Conservation (phyloP, 2,113 vertebrate species). For the Choloepus hoffmanni region DNA sequence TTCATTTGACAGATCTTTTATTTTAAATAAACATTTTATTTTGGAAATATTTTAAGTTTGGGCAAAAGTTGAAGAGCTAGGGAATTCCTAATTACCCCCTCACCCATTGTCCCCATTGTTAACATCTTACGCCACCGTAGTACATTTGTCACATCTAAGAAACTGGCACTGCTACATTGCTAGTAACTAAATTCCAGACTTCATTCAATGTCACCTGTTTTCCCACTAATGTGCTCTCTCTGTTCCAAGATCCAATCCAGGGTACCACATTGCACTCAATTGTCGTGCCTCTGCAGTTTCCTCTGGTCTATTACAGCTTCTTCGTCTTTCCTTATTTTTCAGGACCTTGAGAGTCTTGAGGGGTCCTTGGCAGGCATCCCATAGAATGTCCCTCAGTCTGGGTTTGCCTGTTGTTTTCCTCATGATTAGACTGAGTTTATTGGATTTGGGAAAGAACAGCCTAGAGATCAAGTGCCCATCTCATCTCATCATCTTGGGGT, state of each 20-base stretch:
- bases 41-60: background rate
- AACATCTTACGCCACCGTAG: background rate
- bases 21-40: background rate
- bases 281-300: background rate
- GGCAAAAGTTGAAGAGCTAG: background rate
- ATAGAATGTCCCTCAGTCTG: background rate
- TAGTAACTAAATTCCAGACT: background rate
- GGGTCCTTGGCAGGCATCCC: background rate
- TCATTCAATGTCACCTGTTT: background rate
- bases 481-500: background rate
- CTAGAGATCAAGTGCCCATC: background rate
- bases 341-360: background rate
- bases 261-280: rapidly evolving
- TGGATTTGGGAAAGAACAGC: background rate
- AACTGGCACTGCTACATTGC: background rate
- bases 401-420: background rate
- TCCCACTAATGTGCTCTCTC: background rate
- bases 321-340: background rate
- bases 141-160: background rate
- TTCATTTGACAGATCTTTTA: background rate
- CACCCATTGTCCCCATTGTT: background rate
- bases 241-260: background rate
- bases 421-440: background rate
- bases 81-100: background rate
- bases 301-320: background rate